Conservation (phyloP, 2,797 vertebrate genomes). For the Fringilla coelebs region DNA sequence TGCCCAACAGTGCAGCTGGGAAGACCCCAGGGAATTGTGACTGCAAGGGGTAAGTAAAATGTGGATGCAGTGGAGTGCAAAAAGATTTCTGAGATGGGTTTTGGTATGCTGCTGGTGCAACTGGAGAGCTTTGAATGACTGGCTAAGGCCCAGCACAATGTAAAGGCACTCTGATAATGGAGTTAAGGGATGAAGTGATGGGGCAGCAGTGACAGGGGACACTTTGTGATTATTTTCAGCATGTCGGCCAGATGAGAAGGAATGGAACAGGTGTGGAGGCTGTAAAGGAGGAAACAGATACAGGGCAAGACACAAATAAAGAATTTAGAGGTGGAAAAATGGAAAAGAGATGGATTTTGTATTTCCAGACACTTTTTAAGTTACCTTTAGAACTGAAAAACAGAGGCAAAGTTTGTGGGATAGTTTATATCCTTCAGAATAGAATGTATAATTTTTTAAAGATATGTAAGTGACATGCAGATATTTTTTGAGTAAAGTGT, state of each 20-base stretch:
- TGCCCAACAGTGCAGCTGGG: fast-evolving
- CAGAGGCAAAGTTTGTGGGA: background rate
- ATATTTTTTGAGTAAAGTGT: background rate
- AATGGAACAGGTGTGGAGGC: background rate
- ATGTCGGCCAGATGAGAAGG: background rate
- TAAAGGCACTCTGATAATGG: background rate
- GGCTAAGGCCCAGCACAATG: background rate
- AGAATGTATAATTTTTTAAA: background rate
- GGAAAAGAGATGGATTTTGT: background rate
- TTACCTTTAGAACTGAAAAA: background rate
- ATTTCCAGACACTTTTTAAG: background rate
- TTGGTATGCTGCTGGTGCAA: background rate
- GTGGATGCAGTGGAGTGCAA: background rate
- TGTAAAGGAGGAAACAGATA: background rate
- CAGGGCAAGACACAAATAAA: background rate
- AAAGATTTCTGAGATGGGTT: background rate
- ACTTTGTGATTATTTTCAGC: background rate
- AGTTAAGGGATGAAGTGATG: background rate
- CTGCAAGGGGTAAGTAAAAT: background rate
- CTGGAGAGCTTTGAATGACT: background rate
- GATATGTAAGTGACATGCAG: background rate
- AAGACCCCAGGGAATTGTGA: background rate
- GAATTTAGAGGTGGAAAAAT: background rate
- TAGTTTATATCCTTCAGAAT: background rate
- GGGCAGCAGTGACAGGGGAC: background rate